These are phyloP conservation scores for Cherax quadricarinatus DNA, from an alignment of 1,140 invertebrate species.

Conservation along the genomic window DNA sequence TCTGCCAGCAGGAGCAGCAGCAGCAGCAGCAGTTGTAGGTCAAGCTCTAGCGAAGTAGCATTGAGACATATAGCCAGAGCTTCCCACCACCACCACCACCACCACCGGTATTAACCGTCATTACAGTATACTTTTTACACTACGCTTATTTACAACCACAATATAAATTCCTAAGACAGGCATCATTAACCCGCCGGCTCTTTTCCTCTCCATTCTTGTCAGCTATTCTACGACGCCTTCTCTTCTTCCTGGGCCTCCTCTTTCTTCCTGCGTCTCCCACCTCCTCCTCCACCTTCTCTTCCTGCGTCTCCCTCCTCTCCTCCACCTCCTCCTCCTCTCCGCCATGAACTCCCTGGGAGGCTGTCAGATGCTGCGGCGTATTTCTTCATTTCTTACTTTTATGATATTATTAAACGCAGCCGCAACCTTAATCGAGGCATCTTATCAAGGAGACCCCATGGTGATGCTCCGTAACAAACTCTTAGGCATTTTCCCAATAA, in stretches of 20 bases:
- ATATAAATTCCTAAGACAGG: constrained; percentile 34
- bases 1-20: background rate
- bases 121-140: constrained; percentile 31
- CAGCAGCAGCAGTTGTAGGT: background rate
- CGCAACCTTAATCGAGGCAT: constrained; percentile 61
- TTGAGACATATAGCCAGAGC: background rate
- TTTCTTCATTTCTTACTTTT: constrained; percentile 69
- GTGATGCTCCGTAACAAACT: constrained; percentile 32
- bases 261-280: background rate
- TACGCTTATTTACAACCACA: constrained; percentile 32
- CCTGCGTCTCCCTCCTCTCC: background rate
- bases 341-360: constrained; percentile 48
- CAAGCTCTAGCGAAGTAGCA: background rate
- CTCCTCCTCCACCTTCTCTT: too few species aligned
- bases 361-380: constrained; percentile 61
- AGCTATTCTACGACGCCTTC: background rate
- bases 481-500: constrained; percentile 46
- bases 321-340: background rate
- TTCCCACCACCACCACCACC: background rate
- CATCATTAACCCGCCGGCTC: constrained; percentile 20
- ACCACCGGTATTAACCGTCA: constrained; percentile 23
- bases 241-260: background rate
- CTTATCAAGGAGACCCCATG: constrained; percentile 54
- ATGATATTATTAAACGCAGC: constrained; percentile 68
- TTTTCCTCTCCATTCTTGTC: background rate